Base-by-base conservation (phyloP, 2,888 invertebrate species). In the Drosophila planitibia region DNA sequence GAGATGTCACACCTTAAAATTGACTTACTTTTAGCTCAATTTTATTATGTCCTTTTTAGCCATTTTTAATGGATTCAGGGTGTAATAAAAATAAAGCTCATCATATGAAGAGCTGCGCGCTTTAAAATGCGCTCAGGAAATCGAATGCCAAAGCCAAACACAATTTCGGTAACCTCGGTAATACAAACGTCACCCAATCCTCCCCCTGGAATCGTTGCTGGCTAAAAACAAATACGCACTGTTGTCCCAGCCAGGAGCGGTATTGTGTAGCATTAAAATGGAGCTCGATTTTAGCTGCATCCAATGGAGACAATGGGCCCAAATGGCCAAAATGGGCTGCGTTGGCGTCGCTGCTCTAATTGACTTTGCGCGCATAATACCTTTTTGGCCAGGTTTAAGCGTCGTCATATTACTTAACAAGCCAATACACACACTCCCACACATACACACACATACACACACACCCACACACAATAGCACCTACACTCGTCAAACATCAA, bases 331-430 rank as follows among this genome's bases (percentile, higher is more conserved):
- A 44, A 32, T 28, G 39, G 65, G 49, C 59, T 22, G 39, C 55
- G 51, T 6, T 52, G 44, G 14, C 60, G 55, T 25, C 49, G 71
- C 58, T 55, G 70, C 57, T 81, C 85, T 91, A 88, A 88, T 88
- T 88, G 88, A 88, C 91, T 91, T 91, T 79, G 74, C 70, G 70
- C 67, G 65, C 87, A 79, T 82, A 85, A 87, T 90, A 77, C 83
- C 68, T 74, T 90, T 89, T 85, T 78, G 82, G 82, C 89, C 88
- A 77, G 82, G 89, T 74, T 81, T 79, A 81, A 84, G 91, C 85
- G 76, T 81, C 89, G 81, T 89, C 81, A 84, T 87, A 91, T 87
- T 91, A 87, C 85, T 87, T 81, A 84, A 89, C 87, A 75, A 63
- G 73, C 47, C 71, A 55, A 73, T 59, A 60, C 44, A 35, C 62